These are phyloP conservation scores for Eudasyphora cyanicolor DNA, from an alignment of 2,888 invertebrate species.

Conservation along the genomic window DNA sequence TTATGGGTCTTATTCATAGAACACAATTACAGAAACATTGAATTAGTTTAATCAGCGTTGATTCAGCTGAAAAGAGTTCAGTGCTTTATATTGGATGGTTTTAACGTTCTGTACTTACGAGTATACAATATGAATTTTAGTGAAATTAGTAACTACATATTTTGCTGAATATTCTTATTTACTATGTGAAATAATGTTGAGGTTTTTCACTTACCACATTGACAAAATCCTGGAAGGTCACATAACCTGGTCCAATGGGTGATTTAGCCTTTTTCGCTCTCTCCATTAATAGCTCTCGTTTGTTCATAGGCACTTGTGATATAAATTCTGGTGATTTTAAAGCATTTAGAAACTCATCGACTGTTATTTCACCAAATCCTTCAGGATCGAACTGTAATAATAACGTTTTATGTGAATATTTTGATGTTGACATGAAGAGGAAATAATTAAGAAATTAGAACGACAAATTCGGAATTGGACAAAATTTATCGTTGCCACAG, in stretches of 20 bases:
- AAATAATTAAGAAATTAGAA: too few species aligned
- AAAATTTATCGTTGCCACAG: too few species aligned
- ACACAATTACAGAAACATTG: too few species aligned
- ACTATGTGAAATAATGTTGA: too few species aligned
- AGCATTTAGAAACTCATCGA: slow-evolving; percentile 90
- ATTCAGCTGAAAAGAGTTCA: too few species aligned
- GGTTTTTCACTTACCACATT: slow-evolving; percentile 92
- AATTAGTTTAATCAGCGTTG: too few species aligned
- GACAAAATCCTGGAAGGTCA: slow-evolving; percentile 96
- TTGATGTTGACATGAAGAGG: too few species aligned
- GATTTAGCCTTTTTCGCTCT: slow-evolving; percentile 86
- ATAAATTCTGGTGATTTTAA: slow-evolving; percentile 89
- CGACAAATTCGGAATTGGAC: too few species aligned
- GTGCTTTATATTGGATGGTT: neutral
- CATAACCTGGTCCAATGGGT: slow-evolving; percentile 83
- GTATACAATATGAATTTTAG: neutral
- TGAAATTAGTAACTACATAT: neutral
- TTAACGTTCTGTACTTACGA: neutral
- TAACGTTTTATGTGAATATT: too few species aligned
- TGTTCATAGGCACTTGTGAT: slow-evolving; percentile 87
- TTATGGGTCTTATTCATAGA: too few species aligned
- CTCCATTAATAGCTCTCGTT: slow-evolving; percentile 87
- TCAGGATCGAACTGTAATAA: slow-evolving; percentile 90
- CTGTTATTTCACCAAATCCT: slow-evolving; percentile 95
- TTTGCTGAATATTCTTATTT: neutral